Conservation (phyloP, 2,113 vertebrate genomes). For the Delphinapterus leucas region DNA sequence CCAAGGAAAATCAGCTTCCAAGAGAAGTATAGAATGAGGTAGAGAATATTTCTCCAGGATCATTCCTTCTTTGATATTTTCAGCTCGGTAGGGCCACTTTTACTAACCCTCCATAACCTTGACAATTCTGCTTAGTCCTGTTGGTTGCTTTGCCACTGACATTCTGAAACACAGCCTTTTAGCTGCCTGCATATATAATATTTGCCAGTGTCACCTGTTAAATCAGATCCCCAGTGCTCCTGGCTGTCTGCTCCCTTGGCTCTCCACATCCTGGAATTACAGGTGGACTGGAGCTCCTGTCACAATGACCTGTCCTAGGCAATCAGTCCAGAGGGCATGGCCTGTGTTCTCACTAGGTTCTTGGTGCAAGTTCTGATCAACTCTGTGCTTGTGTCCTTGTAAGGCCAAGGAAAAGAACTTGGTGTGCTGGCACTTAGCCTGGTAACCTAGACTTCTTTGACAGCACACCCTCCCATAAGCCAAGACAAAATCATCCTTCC, state of each 20-base stretch:
- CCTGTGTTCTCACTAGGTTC: not conserved
- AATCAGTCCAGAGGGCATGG: not conserved
- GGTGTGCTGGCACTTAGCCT: not conserved
- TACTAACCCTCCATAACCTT: not conserved
- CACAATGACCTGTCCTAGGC: not conserved
- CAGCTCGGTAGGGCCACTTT: not conserved
- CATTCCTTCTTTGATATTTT: not conserved
- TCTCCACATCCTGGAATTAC: not conserved
- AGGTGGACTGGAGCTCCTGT: not conserved
- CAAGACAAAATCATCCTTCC: slow-evolving; percentile 35
- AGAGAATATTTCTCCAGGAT: not conserved
- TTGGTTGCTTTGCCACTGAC: not conserved
- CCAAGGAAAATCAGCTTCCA: not conserved
- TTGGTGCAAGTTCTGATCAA: slow-evolving; percentile 5
- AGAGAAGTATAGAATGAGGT: not conserved
- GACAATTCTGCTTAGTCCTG: not conserved
- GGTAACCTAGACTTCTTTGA: not conserved
- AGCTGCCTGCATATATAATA: not conserved
- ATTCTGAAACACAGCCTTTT: not conserved
- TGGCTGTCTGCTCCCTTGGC: not conserved
- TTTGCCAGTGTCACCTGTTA: not conserved
- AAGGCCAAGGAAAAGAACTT: not conserved
- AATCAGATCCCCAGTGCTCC: not conserved
- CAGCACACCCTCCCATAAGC: slow-evolving; percentile 41
- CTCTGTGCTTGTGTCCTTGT: slow-evolving; percentile 30